These are phyloP conservation scores for Steinernema khuongi DNA, from an alignment of 1,140 invertebrate genomes.

Conservation along the genomic window DNA sequence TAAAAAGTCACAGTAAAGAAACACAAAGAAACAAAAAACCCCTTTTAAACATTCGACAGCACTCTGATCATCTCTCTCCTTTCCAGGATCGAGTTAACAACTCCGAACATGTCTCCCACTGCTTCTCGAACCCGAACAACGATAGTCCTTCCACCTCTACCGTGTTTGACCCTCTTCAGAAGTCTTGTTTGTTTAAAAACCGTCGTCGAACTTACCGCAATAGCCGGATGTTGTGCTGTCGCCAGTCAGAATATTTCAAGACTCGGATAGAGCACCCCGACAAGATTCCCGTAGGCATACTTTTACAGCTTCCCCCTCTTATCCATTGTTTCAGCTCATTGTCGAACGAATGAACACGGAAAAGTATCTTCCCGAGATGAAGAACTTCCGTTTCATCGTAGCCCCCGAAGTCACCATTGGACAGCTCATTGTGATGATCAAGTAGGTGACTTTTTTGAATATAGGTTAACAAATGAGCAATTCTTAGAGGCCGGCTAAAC, in stretches of 20 bases:
- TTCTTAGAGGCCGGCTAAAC: background rate
- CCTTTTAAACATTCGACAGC: background rate
- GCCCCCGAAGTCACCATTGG: background rate
- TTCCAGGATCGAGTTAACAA: background rate
- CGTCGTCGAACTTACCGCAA: background rate
- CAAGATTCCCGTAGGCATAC: slow-evolving; percentile 6
- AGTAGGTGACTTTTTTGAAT: background rate
- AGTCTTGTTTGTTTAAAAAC: background rate
- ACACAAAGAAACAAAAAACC: background rate
- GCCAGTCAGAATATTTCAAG: slow-evolving; percentile 3
- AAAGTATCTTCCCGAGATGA: background rate
- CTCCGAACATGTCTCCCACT: background rate
- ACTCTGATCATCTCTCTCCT: background rate
- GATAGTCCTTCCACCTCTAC: background rate
- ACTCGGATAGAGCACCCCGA: background rate
- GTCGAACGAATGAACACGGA: background rate
- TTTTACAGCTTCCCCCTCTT: background rate
- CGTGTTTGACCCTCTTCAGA: background rate
- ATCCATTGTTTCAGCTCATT: background rate
- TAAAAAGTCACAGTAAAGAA: background rate
- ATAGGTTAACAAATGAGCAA: background rate
- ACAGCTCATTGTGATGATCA: slow-evolving; percentile 7
- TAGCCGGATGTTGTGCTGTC: background rate
- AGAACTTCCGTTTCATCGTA: background rate
- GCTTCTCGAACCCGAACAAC: background rate